phyloP scores from a whole-genome alignment of 2,888 invertebrate genomes.

The Chouioia cunea region DNA sequence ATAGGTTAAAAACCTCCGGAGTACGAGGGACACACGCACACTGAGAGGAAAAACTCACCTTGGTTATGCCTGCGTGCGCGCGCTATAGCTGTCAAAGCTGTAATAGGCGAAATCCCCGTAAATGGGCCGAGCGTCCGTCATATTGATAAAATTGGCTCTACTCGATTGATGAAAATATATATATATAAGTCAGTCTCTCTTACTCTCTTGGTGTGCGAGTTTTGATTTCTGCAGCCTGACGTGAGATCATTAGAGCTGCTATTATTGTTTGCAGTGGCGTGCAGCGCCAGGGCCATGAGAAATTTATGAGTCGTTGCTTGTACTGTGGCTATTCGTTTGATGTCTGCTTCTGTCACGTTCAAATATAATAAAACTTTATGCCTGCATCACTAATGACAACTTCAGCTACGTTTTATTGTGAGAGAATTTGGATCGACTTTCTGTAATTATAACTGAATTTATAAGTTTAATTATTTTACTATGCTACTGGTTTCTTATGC shows the following conservation, averaged over 20 bases:
- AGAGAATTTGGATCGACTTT: neutral
- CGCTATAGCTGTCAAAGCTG: conserved; percentile 52
- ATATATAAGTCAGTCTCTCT: neutral
- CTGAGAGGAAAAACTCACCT: conserved; percentile 64
- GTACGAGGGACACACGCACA: conserved; percentile 40
- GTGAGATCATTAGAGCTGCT: conserved; percentile 11
- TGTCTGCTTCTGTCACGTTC: conserved; percentile 24
- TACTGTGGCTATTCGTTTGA: conserved; percentile 3
- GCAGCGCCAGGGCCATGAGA: neutral
- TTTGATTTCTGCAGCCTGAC: neutral
- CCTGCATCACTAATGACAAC: no score
- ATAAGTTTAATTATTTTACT: neutral
- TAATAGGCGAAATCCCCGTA: conserved; percentile 66
- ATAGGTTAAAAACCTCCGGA: conserved; percentile 19
- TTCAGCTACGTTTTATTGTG: no score
- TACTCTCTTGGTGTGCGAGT: no score
- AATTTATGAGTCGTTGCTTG: conserved; percentile 26
- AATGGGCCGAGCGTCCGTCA: conserved; percentile 56
- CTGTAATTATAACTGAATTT: conserved; percentile 10
- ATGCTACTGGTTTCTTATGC: neutral
- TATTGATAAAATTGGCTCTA: conserved; percentile 35
- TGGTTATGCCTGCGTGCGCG: conserved; percentile 63
- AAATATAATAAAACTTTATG: no score
- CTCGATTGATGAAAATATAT: conserved; percentile 35
- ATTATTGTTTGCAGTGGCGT: neutral